Evolutionary conservation across 1,140 invertebrate genomes (phyloP), one percentile per base, ranked within the genome.

Genomic region (Pissodes strobi): DNA sequence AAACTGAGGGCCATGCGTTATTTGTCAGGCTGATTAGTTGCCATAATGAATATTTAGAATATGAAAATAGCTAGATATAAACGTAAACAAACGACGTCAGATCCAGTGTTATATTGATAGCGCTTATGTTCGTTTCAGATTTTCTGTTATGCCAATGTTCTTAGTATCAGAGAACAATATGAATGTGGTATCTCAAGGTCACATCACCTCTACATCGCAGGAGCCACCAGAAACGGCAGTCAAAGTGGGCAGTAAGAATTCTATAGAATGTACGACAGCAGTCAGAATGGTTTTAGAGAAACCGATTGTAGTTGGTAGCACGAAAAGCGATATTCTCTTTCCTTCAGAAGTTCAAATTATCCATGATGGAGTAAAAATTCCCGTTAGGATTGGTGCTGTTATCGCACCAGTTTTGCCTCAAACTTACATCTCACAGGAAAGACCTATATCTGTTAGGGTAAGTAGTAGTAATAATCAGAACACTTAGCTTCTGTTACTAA

Each of bases 271-370:
- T 22, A 74, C 71, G 2, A 73, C 75, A n/a, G 72, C 69, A 25
- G 72, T 76, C 9, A 69, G 68, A 51, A 72, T 76, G 30, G 64
- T 68, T 22, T 48, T 76, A 18, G 73, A 76, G 17, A 55, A 64
- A 25, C 75, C 75, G 1, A 69, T 76, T 18, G 22, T 68, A 9
- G 69, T 71, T 15, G 68, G 70, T 30, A 67, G 34, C 27, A 53
- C 71, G 51, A 72, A 70, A 63, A 71, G 67, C 1, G 64, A 59
- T 21, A 63, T 76, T 18, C 39, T 76, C 8, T 76, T 76, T 60
- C 75, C 75, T 10, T 68, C 72, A 2, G 67, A 75, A 63, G 68
- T 76, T n/a, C 34, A 68, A 49, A 73, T 76, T 62, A 10, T 69
- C 2, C 70, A 73, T 53, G 61, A 67, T 18, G 64, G 66, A 13